Evolutionary conservation across 2,797 vertebrate genomes (phyloP).

Genomic region (Hippocampus kuda): DNA sequence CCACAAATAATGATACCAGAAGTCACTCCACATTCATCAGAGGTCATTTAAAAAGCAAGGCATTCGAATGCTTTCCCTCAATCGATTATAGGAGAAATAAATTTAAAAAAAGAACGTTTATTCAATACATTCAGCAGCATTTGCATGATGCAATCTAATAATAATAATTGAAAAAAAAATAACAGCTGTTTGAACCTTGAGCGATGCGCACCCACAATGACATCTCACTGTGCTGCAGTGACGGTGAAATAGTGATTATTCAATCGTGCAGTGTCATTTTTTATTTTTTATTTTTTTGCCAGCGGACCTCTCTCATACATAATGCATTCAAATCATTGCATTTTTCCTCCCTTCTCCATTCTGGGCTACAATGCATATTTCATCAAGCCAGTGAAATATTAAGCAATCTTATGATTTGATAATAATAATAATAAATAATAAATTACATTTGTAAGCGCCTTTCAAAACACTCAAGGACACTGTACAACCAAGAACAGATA

Average conservation of each 20-base stretch:
- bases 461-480: too few species aligned
- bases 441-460: too few species aligned
- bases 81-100: neutral
- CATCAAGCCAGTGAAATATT: conserved; percentile 67
- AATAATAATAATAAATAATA: too few species aligned
- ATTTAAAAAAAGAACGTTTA: neutral
- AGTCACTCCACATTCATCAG: neutral
- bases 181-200: conserved; percentile 42
- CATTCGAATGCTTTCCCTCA: neutral
- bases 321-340: conserved; percentile 66
- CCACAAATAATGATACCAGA: neutral
- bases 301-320: conserved; percentile 59
- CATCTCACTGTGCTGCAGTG: conserved; percentile 49
- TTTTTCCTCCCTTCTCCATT: conserved; percentile 60
- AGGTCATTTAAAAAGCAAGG: neutral
- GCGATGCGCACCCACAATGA: conserved; percentile 49
- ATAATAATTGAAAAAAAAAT: conserved; percentile 40
- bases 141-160: neutral
- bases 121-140: too few species aligned
- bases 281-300: conserved; percentile 37
- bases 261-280: conserved; percentile 57
- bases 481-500: too few species aligned
- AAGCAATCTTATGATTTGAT: conserved; percentile 65
- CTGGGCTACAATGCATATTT: conserved; percentile 68
- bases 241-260: conserved; percentile 62